These are phyloP conservation scores for Hylaeus anthracinus DNA, from an alignment of 1,140 invertebrate species.

Conservation along the genomic window DNA sequence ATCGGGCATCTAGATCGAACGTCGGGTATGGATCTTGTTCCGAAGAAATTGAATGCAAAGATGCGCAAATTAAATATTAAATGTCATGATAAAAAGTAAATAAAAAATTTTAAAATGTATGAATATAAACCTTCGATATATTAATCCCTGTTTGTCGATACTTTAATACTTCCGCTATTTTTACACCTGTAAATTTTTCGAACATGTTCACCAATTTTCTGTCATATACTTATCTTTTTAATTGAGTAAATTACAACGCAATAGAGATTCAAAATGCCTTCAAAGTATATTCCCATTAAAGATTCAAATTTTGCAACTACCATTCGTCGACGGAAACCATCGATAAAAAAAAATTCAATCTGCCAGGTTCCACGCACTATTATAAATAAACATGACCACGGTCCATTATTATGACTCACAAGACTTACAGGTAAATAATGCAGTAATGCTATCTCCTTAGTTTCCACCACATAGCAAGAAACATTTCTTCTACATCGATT, in stretches of 20 bases:
- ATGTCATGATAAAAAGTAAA: no score
- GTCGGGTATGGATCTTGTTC: neutral
- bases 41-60: neutral
- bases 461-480: neutral
- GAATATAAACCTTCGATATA: no score
- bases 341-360: neutral
- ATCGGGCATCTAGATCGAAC: slow-evolving; percentile 48
- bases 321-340: neutral
- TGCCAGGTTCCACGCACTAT: neutral
- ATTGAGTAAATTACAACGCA: no score
- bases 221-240: no score
- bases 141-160: no score
- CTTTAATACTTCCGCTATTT: no score
- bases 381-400: slow-evolving; percentile 29
- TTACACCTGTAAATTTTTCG: no score
- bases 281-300: no score
- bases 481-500: neutral
- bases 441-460: neutral
- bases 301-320: neutral
- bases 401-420: slow-evolving; percentile 16
- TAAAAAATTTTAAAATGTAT: no score
- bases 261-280: no score
- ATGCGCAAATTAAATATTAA: no score
- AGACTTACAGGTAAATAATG: neutral
- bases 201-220: no score